A percentile compares a stretch with the other conserved stretches of the same genome.
Evolutionary conservation across 1,140 invertebrate genomes (phyloP).

Genomic region (Cephus cinctus): DNA sequence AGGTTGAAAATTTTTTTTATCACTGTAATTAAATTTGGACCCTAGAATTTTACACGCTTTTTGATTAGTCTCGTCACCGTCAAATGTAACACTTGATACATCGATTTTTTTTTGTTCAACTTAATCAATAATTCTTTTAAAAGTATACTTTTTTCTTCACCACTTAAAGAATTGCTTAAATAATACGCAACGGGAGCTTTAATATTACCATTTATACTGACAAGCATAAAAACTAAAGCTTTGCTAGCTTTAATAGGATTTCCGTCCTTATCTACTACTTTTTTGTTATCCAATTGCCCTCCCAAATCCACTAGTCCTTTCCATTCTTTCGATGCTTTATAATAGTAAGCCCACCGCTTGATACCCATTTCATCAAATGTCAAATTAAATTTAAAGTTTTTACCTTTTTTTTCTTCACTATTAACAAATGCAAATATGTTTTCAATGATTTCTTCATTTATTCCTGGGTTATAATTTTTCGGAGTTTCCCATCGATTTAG

Average conservation of each 20-base stretch:
- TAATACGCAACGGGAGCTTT: slow-evolving; percentile 20
- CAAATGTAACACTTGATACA: slow-evolving; percentile 20
- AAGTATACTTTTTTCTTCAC: slow-evolving; percentile 13
- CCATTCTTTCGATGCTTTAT: slow-evolving; percentile 10
- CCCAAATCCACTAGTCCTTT: slow-evolving; percentile 15
- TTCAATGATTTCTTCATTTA: slow-evolving; percentile 3
- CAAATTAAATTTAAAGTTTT: slow-evolving; percentile 10
- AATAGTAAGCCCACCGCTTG: slow-evolving; percentile 5
- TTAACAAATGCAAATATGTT: slow-evolving; percentile 4
- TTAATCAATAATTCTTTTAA: slow-evolving; percentile 11
- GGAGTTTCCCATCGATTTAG: slow-evolving; percentile 6
- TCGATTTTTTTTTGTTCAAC: slow-evolving; percentile 14
- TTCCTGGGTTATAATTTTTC: slow-evolving; percentile 9
- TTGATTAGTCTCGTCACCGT: slow-evolving; percentile 18
- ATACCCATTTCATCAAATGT: slow-evolving; percentile 17
- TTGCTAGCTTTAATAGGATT: slow-evolving; percentile 14
- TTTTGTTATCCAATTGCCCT: slow-evolving; percentile 7
- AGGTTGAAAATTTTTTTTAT: slow-evolving; percentile 11
- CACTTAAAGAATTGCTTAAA: slow-evolving; percentile 19
- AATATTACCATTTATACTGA: slow-evolving; percentile 15
- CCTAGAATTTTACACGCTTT: slow-evolving; percentile 19
- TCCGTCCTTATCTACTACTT: not conserved
- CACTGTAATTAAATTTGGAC: slow-evolving; percentile 12
- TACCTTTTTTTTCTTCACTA: slow-evolving; percentile 2
- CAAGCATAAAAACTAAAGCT: slow-evolving; percentile 18